Evolutionary conservation across 2,888 invertebrate species (phyloP).

Genomic region (Bombylius discolor): DNA sequence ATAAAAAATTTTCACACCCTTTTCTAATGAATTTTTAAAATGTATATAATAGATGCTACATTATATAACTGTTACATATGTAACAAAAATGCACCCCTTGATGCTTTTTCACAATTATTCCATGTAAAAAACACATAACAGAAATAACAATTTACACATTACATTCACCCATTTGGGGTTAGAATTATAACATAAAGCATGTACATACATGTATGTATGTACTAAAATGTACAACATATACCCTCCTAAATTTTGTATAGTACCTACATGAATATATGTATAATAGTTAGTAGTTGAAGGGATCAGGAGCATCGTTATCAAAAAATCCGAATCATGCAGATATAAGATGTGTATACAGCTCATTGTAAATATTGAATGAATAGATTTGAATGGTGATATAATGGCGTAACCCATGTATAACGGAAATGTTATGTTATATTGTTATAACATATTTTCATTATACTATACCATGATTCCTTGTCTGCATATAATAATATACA

Average conservation of each 20-base stretch:
- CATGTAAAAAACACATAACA: no score
- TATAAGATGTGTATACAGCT: background rate
- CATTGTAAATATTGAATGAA: background rate
- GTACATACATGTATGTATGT: no score
- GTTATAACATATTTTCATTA: constrained; percentile 10
- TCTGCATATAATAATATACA: background rate
- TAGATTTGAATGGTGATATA: constrained; percentile 9
- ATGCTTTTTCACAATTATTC: no score
- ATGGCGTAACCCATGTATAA: constrained; percentile 13
- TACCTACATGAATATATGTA: background rate
- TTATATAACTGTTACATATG: background rate
- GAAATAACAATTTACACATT: background rate
- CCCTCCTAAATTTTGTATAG: no score
- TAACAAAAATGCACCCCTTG: background rate
- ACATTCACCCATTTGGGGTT: background rate
- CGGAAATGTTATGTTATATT: constrained; percentile 8
- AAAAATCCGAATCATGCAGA: no score
- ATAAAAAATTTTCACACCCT: constrained; percentile 5
- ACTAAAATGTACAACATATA: no score
- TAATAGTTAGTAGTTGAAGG: background rate
- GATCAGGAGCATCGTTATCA: background rate
- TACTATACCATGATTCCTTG: background rate
- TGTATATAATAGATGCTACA: background rate
- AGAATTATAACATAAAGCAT: no score
- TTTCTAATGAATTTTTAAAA: background rate